Conservation (phyloP, 2,113 vertebrate genomes). For the Mixornis gularis region DNA sequence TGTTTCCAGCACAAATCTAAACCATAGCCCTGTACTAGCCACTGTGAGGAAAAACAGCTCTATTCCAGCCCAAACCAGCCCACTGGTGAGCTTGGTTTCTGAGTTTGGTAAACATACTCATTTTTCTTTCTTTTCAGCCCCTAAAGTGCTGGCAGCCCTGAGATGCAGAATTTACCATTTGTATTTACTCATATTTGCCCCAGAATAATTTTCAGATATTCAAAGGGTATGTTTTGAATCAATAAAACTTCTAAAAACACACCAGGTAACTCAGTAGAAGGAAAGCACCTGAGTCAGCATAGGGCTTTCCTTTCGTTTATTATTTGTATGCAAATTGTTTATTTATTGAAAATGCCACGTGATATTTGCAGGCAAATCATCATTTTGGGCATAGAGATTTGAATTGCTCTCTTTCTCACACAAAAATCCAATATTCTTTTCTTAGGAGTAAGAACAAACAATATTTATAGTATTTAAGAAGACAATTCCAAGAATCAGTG, state of each 20-base stretch:
- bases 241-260: constrained; percentile 32
- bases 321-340: not conserved
- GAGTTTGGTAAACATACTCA: not conserved
- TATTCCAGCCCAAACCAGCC: not conserved
- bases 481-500: constrained; percentile 47
- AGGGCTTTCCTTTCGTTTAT: constrained; percentile 29
- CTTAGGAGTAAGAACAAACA: constrained; percentile 25
- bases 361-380: constrained; percentile 39
- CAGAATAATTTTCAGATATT: constrained; percentile 45
- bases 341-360: constrained; percentile 35
- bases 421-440: constrained; percentile 25
- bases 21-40: not conserved
- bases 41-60: not conserved
- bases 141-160: not conserved
- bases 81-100: not conserved
- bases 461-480: constrained; percentile 54
- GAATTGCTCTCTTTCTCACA: constrained; percentile 44
- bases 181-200: constrained; percentile 20
- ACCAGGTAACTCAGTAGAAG: constrained; percentile 38
- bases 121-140: not conserved
- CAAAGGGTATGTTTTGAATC: constrained; percentile 14
- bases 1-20: not conserved
- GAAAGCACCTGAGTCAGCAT: constrained; percentile 23
- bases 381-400: constrained; percentile 19
- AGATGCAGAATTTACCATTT: not conserved